These are phyloP conservation scores for Lepus townsendii DNA, from an alignment of 2,797 vertebrate genomes.

Conservation along the genomic window DNA sequence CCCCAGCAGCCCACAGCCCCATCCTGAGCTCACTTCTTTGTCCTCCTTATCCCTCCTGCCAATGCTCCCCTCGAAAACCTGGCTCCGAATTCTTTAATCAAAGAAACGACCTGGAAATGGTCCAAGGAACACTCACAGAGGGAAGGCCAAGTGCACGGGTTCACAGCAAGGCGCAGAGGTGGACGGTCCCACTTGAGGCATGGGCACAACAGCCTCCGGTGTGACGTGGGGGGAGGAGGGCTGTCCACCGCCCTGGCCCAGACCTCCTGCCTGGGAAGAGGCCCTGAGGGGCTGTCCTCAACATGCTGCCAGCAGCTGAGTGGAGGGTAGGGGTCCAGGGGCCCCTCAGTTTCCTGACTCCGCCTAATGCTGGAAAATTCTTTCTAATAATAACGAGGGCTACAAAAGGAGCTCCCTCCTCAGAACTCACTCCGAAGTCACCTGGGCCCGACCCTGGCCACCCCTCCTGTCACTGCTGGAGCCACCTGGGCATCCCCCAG, in stretches of 20 bases:
- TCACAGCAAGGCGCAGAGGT: fast-evolving
- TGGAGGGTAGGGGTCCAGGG: not conserved
- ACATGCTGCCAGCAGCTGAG: not conserved
- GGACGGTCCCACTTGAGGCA: not conserved
- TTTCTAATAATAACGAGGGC: not conserved
- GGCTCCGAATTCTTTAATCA: not conserved
- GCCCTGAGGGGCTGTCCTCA: not conserved
- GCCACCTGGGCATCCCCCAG: not conserved
- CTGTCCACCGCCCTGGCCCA: not conserved
- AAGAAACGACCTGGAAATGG: conserved; percentile 40
- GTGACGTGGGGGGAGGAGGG: not conserved
- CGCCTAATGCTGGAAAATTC: not conserved
- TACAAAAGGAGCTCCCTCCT: not conserved
- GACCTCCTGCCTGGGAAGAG: not conserved
- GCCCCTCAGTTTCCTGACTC: conserved; percentile 14
- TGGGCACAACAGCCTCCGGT: not conserved
- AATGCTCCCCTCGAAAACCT: not conserved
- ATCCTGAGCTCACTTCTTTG: not conserved
- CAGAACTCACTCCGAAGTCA: not conserved
- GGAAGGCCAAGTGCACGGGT: not conserved
- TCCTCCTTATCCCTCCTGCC: not conserved
- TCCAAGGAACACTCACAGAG: not conserved
- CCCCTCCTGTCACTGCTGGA: not conserved
- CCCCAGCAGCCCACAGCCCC: not conserved
- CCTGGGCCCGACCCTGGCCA: not conserved